Evolutionary conservation across 2,797 vertebrate genomes (phyloP).

Genomic region (Champsocephalus esox): DNA sequence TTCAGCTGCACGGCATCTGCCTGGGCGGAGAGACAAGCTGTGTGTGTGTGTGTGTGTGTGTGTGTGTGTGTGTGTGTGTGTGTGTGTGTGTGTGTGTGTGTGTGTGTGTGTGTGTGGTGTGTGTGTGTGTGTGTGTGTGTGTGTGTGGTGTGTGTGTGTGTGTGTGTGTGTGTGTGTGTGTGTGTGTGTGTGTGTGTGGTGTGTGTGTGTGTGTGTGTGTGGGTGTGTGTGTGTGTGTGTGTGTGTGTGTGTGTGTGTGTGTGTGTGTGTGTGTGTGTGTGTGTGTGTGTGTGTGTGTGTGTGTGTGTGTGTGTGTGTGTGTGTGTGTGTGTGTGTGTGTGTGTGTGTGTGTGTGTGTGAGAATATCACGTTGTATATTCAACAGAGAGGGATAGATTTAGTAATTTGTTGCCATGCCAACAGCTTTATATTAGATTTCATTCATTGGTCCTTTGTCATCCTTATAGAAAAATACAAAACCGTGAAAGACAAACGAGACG

Average conservation of each 20-base stretch:
- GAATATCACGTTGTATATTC: too few species aligned
- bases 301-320: not conserved
- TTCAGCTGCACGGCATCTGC: slow-evolving; percentile 68
- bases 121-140: not conserved
- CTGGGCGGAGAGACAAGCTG: slow-evolving; percentile 20
- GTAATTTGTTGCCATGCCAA: too few species aligned
- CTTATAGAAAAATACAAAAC: too few species aligned
- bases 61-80: not conserved
- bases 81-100: not conserved
- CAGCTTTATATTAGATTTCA: too few species aligned
- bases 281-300: not conserved
- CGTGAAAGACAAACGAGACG: not conserved
- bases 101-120: not conserved
- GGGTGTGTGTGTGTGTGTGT: not conserved
- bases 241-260: slow-evolving; percentile 7
- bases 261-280: not conserved
- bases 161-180: not conserved
- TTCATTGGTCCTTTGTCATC: too few species aligned
- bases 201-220: not conserved
- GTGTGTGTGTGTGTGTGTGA: slow-evolving; percentile 8
- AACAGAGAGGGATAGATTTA: too few species aligned
- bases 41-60: not conserved
- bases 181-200: not conserved
- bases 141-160: slow-evolving; percentile 7
- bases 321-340: slow-evolving; percentile 8